Conservation (phyloP, 2,888 invertebrate genomes). For the Anarsia innoxiella region DNA sequence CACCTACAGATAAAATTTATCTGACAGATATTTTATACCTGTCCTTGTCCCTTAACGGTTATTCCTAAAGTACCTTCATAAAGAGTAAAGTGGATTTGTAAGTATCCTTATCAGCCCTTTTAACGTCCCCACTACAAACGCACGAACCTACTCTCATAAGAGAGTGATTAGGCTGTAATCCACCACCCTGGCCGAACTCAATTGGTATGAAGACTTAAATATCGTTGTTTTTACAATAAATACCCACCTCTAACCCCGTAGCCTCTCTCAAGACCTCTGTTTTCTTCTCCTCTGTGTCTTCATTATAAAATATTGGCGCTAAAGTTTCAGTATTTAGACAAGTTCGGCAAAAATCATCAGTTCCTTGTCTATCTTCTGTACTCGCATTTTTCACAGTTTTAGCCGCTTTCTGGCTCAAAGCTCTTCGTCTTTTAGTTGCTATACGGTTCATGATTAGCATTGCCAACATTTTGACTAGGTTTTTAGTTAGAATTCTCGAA, state of each 20-base stretch:
- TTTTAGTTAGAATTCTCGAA: not conserved
- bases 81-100: not conserved
- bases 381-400: conserved; percentile 16
- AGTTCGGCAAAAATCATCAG: conserved; percentile 36
- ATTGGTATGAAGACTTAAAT: not conserved
- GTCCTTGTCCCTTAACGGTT: no score
- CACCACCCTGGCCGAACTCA: not conserved
- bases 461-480: conserved; percentile 32
- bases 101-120: no score
- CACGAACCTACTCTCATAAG: no score
- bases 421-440: conserved; percentile 22
- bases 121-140: no score
- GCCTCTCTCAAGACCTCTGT: conserved; percentile 36
- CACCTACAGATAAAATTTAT: no score
- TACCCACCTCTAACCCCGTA: conserved; percentile 42
- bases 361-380: no score
- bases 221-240: not conserved
- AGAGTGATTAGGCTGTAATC: not conserved
- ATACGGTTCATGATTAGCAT: conserved; percentile 34
- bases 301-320: conserved; percentile 36
- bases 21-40: no score
- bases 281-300: conserved; percentile 33
- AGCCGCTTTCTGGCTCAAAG: conserved; percentile 13
- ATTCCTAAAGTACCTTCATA: not conserved
- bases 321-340: conserved; percentile 40